A percentile compares a stretch with the other conserved stretches of the same genome.
These are phyloP conservation scores for Brachyrhaphis roseni DNA, from an alignment of 2,797 vertebrate genomes.

Conservation along the genomic window DNA sequence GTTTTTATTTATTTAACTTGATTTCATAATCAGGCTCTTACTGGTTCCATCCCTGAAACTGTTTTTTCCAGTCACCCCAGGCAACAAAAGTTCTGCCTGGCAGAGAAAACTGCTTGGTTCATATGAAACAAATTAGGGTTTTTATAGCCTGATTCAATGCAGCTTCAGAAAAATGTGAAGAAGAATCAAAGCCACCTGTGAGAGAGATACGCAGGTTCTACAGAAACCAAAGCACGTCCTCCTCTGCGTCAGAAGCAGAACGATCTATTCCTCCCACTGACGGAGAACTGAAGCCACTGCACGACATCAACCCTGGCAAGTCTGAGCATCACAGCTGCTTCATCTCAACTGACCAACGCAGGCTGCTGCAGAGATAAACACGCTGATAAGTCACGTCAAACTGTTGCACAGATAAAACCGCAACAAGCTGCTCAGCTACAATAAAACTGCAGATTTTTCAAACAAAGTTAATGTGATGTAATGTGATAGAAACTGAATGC, in stretches of 20 bases:
- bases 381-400: neutral
- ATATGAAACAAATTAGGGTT: constrained; percentile 54
- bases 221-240: constrained; percentile 26
- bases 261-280: constrained; percentile 27
- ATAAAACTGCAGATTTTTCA: neutral
- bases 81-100: constrained; percentile 10
- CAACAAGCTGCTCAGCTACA: neutral
- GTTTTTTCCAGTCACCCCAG: constrained; percentile 16
- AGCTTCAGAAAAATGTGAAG: constrained; percentile 33
- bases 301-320: neutral
- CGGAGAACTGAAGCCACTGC: constrained; percentile 2
- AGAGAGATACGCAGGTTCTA: constrained; percentile 18
- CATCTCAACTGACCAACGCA: neutral
- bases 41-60: constrained; percentile 15
- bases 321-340: constrained; percentile 13
- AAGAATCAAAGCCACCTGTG: constrained; percentile 60
- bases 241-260: constrained; percentile 25
- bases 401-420: neutral
- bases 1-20: neutral
- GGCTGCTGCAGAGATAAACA: neutral
- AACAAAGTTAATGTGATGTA: neutral
- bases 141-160: constrained; percentile 49
- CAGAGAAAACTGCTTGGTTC: constrained; percentile 30
- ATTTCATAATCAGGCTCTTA: neutral
- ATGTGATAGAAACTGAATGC: neutral